These are phyloP conservation scores for Lampropteryx suffumata DNA, from an alignment of 2,888 invertebrate species.

Conservation along the genomic window DNA sequence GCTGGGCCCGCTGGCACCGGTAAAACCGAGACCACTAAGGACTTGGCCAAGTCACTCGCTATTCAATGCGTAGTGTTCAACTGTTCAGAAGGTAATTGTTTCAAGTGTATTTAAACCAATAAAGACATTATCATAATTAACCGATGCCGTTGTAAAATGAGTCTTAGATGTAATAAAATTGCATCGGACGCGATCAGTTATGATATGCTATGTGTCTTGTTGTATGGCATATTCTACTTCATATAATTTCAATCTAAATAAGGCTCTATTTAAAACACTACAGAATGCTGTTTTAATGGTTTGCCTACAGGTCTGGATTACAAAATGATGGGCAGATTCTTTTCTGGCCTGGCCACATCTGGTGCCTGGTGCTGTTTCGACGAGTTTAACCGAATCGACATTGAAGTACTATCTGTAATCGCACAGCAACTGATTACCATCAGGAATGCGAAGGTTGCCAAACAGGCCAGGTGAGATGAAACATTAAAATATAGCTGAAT, in stretches of 20 bases:
- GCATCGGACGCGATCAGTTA: no score
- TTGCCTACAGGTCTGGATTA: constrained; percentile 77
- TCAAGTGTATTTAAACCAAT: no score
- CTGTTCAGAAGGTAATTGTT: constrained; percentile 88
- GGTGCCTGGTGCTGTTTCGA: constrained; percentile 97
- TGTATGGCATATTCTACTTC: no score
- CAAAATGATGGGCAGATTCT: constrained; percentile 95
- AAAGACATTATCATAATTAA: no score
- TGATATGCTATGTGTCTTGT: no score
- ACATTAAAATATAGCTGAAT: no score
- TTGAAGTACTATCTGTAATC: constrained; percentile 94
- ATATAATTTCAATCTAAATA: no score
- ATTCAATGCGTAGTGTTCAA: constrained; percentile 96
- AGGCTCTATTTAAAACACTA: constrained; percentile 62
- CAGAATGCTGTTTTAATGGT: neutral
- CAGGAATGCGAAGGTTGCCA: constrained; percentile 91
- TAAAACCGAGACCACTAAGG: constrained; percentile 96
- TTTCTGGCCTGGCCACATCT: constrained; percentile 93
- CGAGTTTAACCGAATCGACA: constrained; percentile 95
- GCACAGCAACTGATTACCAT: constrained; percentile 95
- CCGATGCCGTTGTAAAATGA: no score
- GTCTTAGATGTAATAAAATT: no score
- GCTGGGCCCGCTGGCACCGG: constrained; percentile 94
- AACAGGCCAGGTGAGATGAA: constrained; percentile 60
- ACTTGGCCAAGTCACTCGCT: constrained; percentile 93